Percentiles rank a stretch among this genome's conserved stretches.
phyloP scores from a whole-genome alignment of 2,113 vertebrate genomes.

The Hippocampus guttulatus region DNA sequence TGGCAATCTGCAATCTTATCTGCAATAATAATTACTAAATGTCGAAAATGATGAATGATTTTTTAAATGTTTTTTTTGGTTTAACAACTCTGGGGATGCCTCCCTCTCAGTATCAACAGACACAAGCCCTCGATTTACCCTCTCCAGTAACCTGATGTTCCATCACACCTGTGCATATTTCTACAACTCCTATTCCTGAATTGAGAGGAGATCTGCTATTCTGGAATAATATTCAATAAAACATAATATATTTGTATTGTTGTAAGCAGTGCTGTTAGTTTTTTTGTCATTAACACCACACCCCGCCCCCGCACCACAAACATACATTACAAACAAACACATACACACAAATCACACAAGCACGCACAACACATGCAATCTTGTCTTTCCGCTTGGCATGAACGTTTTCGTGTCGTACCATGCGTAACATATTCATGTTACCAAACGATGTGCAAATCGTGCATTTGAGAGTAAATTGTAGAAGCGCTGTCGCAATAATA shows the following conservation, averaged over 20 bases:
- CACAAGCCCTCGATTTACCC: constrained; percentile 54
- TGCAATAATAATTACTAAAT: constrained; percentile 43
- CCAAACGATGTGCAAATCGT: too few relatives aligned
- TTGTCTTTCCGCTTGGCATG: too few relatives aligned
- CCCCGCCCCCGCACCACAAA: neutral
- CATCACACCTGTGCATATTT: constrained; percentile 66
- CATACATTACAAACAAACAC: too few relatives aligned
- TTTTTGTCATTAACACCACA: constrained; percentile 15
- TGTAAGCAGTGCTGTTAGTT: constrained; percentile 51
- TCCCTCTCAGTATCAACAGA: constrained; percentile 53
- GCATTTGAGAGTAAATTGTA: neutral
- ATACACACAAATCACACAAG: too few relatives aligned
- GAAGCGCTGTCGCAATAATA: neutral
- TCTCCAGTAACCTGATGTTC: constrained; percentile 44
- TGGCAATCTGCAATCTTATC: constrained; percentile 37
- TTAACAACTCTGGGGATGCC: constrained; percentile 43
- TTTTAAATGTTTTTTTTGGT: constrained; percentile 41
- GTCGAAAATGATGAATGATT: constrained; percentile 31
- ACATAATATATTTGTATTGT: constrained; percentile 79
- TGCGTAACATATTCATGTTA: too few relatives aligned
- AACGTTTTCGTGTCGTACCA: too few relatives aligned
- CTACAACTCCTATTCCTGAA: constrained; percentile 58
- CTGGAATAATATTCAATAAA: constrained; percentile 74
- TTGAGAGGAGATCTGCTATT: constrained; percentile 61
- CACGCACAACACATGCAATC: too few relatives aligned